Evolutionary conservation across 2,113 vertebrate genomes (phyloP).

Genomic region (Ictidomys tridecemlineatus): DNA sequence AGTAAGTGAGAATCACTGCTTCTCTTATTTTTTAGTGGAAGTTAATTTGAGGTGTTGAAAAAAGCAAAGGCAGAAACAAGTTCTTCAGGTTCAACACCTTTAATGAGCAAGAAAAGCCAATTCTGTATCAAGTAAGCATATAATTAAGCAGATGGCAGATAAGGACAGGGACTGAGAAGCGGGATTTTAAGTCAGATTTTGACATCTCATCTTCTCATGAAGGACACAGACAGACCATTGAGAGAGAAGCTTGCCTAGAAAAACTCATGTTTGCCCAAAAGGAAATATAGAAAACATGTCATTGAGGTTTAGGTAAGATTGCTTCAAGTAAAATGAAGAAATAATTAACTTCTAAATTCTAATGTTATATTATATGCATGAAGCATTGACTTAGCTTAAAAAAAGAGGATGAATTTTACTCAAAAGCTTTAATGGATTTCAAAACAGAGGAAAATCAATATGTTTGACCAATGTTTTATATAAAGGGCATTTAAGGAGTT

Average conservation of each 20-base stretch:
- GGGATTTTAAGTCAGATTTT: slow-evolving; percentile 15
- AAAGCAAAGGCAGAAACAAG: slow-evolving; percentile 6
- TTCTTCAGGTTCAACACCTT: background rate
- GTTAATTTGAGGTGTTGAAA: slow-evolving; percentile 22
- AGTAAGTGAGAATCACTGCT: slow-evolving; percentile 17
- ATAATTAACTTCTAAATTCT: slow-evolving; percentile 4
- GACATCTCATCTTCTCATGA: background rate
- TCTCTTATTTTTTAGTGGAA: slow-evolving; percentile 3
- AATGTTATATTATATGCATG: background rate
- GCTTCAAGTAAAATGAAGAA: background rate
- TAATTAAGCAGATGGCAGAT: slow-evolving; percentile 3
- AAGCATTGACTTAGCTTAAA: background rate
- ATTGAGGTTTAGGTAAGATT: background rate
- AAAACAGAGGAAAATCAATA: background rate
- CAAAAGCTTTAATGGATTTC: background rate
- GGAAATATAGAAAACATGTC: background rate
- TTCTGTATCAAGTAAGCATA: background rate
- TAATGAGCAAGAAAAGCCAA: slow-evolving; percentile 40
- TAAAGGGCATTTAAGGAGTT: background rate
- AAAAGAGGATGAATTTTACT: background rate
- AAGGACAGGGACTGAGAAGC: background rate
- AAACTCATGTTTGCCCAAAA: background rate
- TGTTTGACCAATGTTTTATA: background rate
- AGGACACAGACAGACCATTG: background rate
- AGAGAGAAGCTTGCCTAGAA: background rate